Base-by-base conservation (phyloP, 2,113 vertebrate species). In the Buteo buteo region DNA sequence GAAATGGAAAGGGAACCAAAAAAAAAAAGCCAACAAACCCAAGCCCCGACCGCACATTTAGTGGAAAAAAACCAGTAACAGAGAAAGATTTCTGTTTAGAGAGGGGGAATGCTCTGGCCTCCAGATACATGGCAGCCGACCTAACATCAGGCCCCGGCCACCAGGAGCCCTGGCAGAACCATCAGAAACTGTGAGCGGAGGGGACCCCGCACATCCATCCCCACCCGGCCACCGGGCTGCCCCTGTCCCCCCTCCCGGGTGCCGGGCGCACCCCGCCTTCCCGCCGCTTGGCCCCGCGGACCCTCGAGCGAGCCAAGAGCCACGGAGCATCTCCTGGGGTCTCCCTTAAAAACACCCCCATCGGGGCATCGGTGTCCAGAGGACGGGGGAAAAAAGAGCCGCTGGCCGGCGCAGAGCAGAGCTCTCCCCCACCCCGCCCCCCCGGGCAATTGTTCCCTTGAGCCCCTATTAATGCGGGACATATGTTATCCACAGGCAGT, bases 401-500 rank as follows among this genome's bases (percentile, higher is more conserved):
- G 26, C 62, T 71, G 84, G 42, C 67, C 73, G 28, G 57, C 54
- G 86, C 81, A 11, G 57, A 82, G 81, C 69, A 82, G 90, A 86
- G 69, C 52, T 82, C 52, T 54, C 64, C 32, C 49, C 38, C 72
- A 29, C 62, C 64, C 92, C 47, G 42, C 80, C 80, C 50, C 36
- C 91, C 85, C 36, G 21, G 40, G 62, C 91, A 45, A 96, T 95
- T 96, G 96, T 94, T 96, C 83, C 64, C 62, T 70, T 85, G 96
- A 97, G 96, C 94, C 96, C 88, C 96, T 89, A 97, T 98, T 98
- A 98, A 98, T 98, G 96, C 82, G 87, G 93, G 98, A 98, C 98
- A 98, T 98, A 99, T 99, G 99, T 98, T 98, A 98, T 96, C 98
- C 97, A 97, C 98, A 97, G 98, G 98, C 98, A 97, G 93, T 94